These are phyloP conservation scores for Dinothrombium tinctorium DNA, from an alignment of 1,140 invertebrate species.

Conservation along the genomic window DNA sequence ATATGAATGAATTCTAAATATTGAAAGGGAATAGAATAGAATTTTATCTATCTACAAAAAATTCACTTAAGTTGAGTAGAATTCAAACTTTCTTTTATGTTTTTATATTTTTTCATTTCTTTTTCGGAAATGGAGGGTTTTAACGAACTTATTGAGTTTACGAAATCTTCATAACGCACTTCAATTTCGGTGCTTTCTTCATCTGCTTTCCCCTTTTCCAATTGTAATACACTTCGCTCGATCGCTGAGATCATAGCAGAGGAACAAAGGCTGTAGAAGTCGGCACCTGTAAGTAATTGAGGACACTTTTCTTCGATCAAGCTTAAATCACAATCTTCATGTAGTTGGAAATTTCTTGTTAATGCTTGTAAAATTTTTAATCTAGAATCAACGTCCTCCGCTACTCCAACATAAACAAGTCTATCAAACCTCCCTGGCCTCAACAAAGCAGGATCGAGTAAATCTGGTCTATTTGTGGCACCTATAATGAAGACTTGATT, in stretches of 20 bases:
- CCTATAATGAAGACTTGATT: conserved; percentile 15
- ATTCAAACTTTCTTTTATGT: neutral
- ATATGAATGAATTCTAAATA: too few species aligned
- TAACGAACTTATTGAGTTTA: neutral
- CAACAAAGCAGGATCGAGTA: conserved; percentile 74
- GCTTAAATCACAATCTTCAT: conserved; percentile 29
- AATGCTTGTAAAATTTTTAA: conserved; percentile 23
- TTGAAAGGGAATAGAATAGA: too few species aligned
- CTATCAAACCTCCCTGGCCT: conserved; percentile 61
- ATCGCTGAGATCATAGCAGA: conserved; percentile 25
- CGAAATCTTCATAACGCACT: neutral
- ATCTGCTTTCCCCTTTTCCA: neutral
- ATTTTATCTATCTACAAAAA: too few species aligned
- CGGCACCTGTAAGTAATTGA: conserved; percentile 46
- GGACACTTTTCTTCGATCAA: conserved; percentile 31
- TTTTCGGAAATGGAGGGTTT: neutral
- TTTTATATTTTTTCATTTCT: neutral
- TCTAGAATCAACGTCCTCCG: conserved; percentile 22
- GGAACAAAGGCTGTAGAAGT: conserved; percentile 41
- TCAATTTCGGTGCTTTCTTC: neutral
- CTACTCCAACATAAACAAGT: conserved; percentile 60
- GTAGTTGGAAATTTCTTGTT: conserved; percentile 22
- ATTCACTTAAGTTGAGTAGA: neutral
- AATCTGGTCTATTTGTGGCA: conserved; percentile 75
- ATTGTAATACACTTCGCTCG: conserved; percentile 2